Evolutionary conservation across 2,113 vertebrate species (phyloP).

Genomic region (Capricornis sumatraensis): DNA sequence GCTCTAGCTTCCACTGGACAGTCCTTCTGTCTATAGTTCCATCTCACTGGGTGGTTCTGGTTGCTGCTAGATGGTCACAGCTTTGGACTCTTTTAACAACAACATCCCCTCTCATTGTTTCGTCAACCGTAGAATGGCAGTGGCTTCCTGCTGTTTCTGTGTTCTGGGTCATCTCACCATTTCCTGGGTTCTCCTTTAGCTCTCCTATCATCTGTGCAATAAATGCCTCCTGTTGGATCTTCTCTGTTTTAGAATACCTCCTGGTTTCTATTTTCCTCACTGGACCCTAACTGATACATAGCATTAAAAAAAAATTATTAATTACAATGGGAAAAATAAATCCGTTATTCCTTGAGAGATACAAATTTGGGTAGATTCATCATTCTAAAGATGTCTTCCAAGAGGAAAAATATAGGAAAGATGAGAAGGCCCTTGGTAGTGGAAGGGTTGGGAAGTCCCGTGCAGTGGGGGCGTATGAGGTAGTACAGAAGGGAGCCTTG

Average conservation of each 20-base stretch:
- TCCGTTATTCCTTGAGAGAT: not conserved
- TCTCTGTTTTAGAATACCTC: not conserved
- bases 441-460: not conserved
- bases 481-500: not conserved
- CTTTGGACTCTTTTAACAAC: not conserved
- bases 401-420: slow-evolving; percentile 12
- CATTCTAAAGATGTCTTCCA: not conserved
- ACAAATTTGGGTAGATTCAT: not conserved
- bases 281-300: not conserved
- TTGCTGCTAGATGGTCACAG: not conserved
- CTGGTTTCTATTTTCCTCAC: not conserved
- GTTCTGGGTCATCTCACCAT: not conserved
- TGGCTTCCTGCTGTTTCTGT: not conserved
- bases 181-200: not conserved
- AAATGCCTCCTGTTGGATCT: not conserved
- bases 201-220: not conserved
- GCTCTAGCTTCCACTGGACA: not conserved
- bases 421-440: not conserved
- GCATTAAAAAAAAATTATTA: not conserved
- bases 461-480: not conserved
- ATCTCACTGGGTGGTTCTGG: not conserved
- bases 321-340: not conserved
- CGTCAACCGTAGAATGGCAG: not conserved
- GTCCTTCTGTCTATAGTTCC: not conserved
- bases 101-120: not conserved